Evolutionary conservation across 2,888 invertebrate species (phyloP).

Genomic region (Alitta virens): DNA sequence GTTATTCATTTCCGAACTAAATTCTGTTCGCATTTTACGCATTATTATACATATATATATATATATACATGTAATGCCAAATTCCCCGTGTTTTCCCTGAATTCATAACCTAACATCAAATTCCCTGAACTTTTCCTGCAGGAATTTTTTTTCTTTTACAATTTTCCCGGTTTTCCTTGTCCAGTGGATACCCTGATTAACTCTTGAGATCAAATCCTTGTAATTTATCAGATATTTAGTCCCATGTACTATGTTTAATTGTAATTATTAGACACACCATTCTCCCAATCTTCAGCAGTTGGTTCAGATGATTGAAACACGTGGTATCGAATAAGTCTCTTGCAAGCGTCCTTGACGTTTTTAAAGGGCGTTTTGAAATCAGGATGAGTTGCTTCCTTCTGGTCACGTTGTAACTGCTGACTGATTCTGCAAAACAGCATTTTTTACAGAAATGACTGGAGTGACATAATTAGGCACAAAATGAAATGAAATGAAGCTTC

Average conservation of each 20-base stretch:
- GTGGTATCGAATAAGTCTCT: slow-evolving; percentile 74
- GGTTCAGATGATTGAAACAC: slow-evolving; percentile 69
- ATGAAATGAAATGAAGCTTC: too few relatives aligned
- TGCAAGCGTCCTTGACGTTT: slow-evolving; percentile 68
- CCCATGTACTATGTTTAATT: too few relatives aligned
- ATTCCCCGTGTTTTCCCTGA: too few relatives aligned
- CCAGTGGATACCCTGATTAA: not conserved
- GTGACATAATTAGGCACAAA: too few relatives aligned
- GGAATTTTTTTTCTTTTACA: not conserved
- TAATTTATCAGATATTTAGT: slow-evolving; percentile 68
- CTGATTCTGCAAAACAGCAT: slow-evolving; percentile 70
- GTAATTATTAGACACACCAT: slow-evolving; percentile 41
- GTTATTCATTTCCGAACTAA: too few relatives aligned
- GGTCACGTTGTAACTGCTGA: slow-evolving; percentile 73
- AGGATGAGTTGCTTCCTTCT: slow-evolving; percentile 71
- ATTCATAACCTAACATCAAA: too few relatives aligned
- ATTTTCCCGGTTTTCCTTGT: too few relatives aligned
- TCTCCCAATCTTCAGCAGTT: slow-evolving; percentile 63
- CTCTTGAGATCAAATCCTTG: not conserved
- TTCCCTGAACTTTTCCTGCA: too few relatives aligned
- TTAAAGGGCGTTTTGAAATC: slow-evolving; percentile 71
- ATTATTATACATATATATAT: too few relatives aligned
- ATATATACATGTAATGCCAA: too few relatives aligned
- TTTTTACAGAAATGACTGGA: too few relatives aligned
- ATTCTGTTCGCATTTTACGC: too few relatives aligned